Evolutionary conservation across 2,888 invertebrate species (phyloP).

Genomic region (Apotomis turbidana): DNA sequence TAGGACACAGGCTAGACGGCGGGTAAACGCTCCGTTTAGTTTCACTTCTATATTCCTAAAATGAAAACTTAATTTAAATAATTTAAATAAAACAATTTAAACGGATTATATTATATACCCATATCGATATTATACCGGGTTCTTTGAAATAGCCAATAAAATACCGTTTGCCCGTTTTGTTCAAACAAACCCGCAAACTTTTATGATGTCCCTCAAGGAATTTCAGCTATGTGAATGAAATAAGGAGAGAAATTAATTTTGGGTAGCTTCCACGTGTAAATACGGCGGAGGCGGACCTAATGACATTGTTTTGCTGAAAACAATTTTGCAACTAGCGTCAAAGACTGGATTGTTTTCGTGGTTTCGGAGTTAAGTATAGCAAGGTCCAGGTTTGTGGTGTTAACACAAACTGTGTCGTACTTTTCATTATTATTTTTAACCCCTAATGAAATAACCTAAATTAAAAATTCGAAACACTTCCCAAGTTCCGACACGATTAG

Average conservation of each 20-base stretch:
- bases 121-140: background rate
- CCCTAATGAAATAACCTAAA: no score
- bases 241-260: conserved; percentile 37
- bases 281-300: conserved; percentile 19
- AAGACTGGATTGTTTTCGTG: conserved; percentile 9
- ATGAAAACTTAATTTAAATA: no score
- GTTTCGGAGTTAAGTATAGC: background rate
- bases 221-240: conserved; percentile 29
- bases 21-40: no score
- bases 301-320: conserved; percentile 33
- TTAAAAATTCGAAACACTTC: no score
- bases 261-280: conserved; percentile 28
- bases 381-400: background rate
- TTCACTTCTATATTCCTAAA: no score
- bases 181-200: conserved; percentile 31
- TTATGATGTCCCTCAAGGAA: conserved; percentile 21
- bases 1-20: no score
- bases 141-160: background rate
- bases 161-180: background rate
- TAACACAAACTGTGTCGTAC: no score
- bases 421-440: no score
- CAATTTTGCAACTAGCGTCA: conserved; percentile 26
- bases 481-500: no score
- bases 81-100: no score
- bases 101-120: background rate